phyloP scores from a whole-genome alignment of 2,113 vertebrate species.

The Hyla sarda region DNA sequence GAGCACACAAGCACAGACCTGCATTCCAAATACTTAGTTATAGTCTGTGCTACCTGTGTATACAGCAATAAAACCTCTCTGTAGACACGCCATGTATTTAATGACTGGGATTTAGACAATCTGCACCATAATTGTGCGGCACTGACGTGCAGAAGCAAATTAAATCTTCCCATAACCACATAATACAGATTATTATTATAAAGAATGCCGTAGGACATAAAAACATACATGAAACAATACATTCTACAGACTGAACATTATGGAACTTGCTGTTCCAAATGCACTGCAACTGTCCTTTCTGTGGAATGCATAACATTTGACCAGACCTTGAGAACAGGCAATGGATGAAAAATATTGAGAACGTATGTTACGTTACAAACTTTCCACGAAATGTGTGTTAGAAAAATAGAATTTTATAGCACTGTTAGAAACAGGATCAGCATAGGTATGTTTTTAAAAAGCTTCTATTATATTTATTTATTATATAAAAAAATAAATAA shows the following conservation, averaged over 20 bases:
- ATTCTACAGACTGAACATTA: neutral
- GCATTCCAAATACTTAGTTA: neutral
- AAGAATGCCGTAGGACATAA: constrained; percentile 1
- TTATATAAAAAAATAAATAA: too few species aligned
- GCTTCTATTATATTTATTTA: too few species aligned
- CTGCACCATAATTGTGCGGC: constrained; percentile 11
- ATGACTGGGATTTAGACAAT: neutral
- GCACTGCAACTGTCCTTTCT: neutral
- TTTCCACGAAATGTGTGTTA: too few species aligned
- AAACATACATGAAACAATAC: neutral
- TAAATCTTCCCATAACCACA: neutral
- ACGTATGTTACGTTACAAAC: too few species aligned
- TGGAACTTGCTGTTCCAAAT: neutral
- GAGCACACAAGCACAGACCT: constrained; percentile 7
- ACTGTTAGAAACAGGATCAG: too few species aligned
- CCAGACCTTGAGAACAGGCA: neutral
- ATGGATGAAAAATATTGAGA: neutral
- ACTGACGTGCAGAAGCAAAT: constrained; percentile 7
- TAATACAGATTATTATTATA: neutral
- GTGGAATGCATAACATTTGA: neutral
- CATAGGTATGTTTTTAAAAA: too few species aligned
- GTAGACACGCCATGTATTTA: constrained; percentile 8
- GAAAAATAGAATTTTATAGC: too few species aligned
- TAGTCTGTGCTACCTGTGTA: neutral
- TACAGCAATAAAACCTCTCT: constrained; percentile 19